Conservation (phyloP, 2,888 invertebrate genomes). For the Creontiades dilutus region DNA sequence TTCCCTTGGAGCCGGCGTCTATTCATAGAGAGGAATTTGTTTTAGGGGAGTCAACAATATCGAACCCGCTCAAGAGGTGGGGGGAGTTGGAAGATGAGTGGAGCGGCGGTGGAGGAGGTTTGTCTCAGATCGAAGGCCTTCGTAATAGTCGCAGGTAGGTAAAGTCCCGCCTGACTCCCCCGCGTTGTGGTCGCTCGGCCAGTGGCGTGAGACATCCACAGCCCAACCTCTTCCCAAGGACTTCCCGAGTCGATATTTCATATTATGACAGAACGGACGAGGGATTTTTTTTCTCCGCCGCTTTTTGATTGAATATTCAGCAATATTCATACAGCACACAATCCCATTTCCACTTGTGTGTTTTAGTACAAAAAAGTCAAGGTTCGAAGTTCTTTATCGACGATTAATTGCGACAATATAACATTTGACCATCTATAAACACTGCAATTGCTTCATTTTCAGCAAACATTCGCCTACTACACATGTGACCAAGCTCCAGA, state of each 20-base stretch:
- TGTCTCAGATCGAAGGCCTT: constrained; percentile 5
- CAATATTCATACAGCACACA: neutral
- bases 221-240: neutral
- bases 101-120: neutral
- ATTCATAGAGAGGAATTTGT: neutral
- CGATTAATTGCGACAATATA: too few species aligned
- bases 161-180: neutral
- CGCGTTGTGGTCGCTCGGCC: neutral
- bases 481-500: too few species aligned
- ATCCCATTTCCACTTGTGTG: neutral
- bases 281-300: neutral
- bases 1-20: neutral
- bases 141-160: neutral
- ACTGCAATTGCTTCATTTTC: too few species aligned
- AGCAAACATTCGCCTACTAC: too few species aligned
- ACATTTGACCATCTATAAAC: too few species aligned
- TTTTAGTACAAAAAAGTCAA: too few species aligned
- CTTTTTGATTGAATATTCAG: neutral
- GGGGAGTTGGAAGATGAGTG: neutral
- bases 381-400: too few species aligned
- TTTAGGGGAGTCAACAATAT: neutral
- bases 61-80: neutral
- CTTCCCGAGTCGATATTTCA: constrained; percentile 11
- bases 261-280: neutral
- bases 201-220: constrained; percentile 5